Base-by-base conservation (phyloP, 2,888 invertebrate species). In the Lissocephala sabroskyi region DNA sequence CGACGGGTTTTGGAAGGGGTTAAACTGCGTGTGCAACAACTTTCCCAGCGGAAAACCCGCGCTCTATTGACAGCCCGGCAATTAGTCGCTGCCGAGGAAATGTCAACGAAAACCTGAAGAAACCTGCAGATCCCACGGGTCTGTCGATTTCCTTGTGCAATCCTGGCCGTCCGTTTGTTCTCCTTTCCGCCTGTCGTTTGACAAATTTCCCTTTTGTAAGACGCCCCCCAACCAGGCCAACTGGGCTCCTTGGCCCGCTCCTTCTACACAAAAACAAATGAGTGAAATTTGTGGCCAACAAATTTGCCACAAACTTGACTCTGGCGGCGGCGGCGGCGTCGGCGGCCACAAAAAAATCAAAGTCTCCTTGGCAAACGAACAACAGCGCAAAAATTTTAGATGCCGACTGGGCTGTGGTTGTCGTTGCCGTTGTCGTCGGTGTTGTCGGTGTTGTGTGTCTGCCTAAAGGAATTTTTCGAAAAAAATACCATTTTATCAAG, bases 401-500 rank as follows among this genome's bases (percentile, higher is more conserved):
- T 48, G 51, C 41, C 35, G 37, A 16, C 10, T 36, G 2, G 7
- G 1, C 14, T 1, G n/a, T n/a, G 7, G 5, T 7, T 32, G 26
- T 32, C 23, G 18, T 23, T 35, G n/a, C 19, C n/a, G 4, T 35
- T 35, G 41, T 30, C 33, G 28, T 17, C 10, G 3, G 28, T 52
- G 42, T 32, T 30, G 46, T 40, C 41, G 51, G 39, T 13, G 51
- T 11, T 13, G 10, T 32, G 3, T 32, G 13, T 35, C 43, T 50
- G 56, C 59, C 65, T 74, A 52, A 65, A 79, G 67, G 81, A 79
- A 79, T 81, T 81, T 79, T 59, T 67, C n/a, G n/a, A n/a, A n/a
- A n/a, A 62, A 75, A 77, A 79, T 79, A 80, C 79, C 74, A 76
- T 77, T 73, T 77, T 77, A 73, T 77, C 73, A 74, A 78, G 79